Base-by-base conservation (phyloP, 1,140 invertebrate genomes). In the Leptopilina clavipes region DNA sequence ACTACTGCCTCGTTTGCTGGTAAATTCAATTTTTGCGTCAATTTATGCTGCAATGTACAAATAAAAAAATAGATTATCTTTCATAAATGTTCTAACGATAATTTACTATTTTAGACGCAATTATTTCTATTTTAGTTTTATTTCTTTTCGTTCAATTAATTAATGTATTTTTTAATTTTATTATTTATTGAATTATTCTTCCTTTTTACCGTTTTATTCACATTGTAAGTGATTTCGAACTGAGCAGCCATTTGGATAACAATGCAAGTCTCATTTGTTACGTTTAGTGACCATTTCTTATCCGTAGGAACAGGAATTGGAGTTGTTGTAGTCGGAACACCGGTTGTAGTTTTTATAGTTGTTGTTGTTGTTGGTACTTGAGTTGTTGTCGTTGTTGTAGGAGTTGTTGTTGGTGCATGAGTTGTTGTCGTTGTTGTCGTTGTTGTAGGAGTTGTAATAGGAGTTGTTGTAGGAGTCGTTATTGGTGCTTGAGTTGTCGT, bases 171-270 rank as follows among this genome's bases (percentile, higher is more conserved):
- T 52, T 17, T 17, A 52, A 17, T 17, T 52, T 17, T 17, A 52
- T n/a, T 52, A n/a, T 17, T 17, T 17, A 52, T 6, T 17, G 14
- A 52, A 52, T 48, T 5, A 3, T 52, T n/a, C 6, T 17, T 52
- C 14, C 44, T 85, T 31, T 31, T 31, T 31, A 65, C 86, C 82
- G 75, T 59, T 73, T 12, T 87, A 82, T 85, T 89, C 86, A 74
- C 84, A 86, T 40, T 87, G 80, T 93, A 93, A 7, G 91, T 92
- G 44, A 94, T 86, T 81, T 93, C 93, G 12, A 94, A 84, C 74
- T 93, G 91, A 11, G 91, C 90, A 5, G 93, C 93, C 92, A 94
- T 93, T 85, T 92, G 87, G 1, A 93, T 83, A 14, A 94, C 83
- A 52, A 95, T 91, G 82, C 93, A 94, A 8, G 82, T 86, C 5